Base-by-base conservation (phyloP, 2,888 invertebrate species). In the Melikaiella ostensackeni region DNA sequence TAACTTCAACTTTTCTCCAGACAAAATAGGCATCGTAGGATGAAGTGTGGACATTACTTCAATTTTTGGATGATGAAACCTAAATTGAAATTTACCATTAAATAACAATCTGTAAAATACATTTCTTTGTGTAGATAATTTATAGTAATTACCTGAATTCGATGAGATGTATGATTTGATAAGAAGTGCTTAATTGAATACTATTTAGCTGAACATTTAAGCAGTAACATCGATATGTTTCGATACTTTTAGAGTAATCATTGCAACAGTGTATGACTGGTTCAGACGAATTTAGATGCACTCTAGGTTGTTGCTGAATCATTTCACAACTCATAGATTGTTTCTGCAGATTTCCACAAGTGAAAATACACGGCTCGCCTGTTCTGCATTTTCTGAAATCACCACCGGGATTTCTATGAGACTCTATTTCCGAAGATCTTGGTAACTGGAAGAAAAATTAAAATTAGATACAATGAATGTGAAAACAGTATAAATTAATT, bases 61-160 rank as follows among this genome's bases (percentile, higher is more conserved):
- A 38, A 88, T 86, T 80, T 89, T 90, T 35, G 91, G 89, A 84
- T 92, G 90, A 84, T 91, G 89, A 83, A 92, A 91, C 79, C 91
- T 91, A 78, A 70, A 27, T 59, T 66, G 30, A 19, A 8, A 33
- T 42, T 5, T 11, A 55, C 0, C 11, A 73, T 55, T 4, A 35
- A 33, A 16, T 50, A 24, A 27, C 9, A 35, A 21, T n/a, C 35
- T 9, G 19, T 21, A 24, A 57, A 55, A 33, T n/a, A 16, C 9
- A 55, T 61, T 35, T 38, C 1, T 27, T 38, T n/a, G 42, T 38
- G 0, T 13, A 38, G 38, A 38, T 16, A 76, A 21, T 77, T 73
- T 77, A 21, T 46, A 61, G 19, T 33, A 57, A 74, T 70, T 87
- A 90, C 91, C 89, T 86, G 79, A 91, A 89, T 82, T 91, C 89